Evolutionary conservation across 1,140 invertebrate species (phyloP).

Genomic region (Eupeodes corollae): DNA sequence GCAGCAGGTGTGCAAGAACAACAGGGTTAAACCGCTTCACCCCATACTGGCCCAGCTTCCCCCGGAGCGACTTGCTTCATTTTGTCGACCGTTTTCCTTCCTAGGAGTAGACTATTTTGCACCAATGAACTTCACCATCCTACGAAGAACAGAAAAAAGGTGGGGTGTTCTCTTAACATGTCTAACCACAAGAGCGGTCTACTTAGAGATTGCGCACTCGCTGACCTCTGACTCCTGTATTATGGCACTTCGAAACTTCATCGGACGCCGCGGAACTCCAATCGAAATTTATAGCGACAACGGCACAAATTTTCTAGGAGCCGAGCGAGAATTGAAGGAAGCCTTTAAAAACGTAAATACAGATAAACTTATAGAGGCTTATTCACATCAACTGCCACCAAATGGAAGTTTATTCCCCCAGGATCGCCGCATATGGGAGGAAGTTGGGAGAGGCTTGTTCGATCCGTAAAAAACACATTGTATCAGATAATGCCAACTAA

Average conservation of each 20-base stretch:
- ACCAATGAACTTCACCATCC: conserved; percentile 17
- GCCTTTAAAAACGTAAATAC: background rate
- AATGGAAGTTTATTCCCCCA: too few species aligned
- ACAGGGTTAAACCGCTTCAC: too few species aligned
- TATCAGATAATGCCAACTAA: too few species aligned
- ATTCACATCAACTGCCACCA: too few species aligned
- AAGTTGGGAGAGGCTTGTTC: too few species aligned
- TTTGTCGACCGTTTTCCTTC: conserved; percentile 20
- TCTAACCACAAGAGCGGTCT: conserved; percentile 32
- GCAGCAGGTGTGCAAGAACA: too few species aligned
- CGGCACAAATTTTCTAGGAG: conserved; percentile 34
- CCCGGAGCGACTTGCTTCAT: too few species aligned
- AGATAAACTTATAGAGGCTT: conserved; percentile 4
- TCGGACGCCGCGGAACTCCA: conserved; percentile 28
- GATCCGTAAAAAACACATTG: too few species aligned
- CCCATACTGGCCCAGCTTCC: too few species aligned
- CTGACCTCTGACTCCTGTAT: conserved; percentile 33
- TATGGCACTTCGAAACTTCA: conserved; percentile 30
- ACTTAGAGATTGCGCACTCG: conserved; percentile 34
- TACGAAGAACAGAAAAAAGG: conserved; percentile 20
- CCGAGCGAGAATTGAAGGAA: conserved; percentile 1
- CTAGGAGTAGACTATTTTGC: conserved; percentile 27
- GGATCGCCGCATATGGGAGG: too few species aligned
- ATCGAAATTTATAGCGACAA: conserved; percentile 27
- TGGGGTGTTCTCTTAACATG: conserved; percentile 36